Evolutionary conservation across 2,888 invertebrate genomes (phyloP).

Genomic region (Macrostomum cliftonense): DNA sequence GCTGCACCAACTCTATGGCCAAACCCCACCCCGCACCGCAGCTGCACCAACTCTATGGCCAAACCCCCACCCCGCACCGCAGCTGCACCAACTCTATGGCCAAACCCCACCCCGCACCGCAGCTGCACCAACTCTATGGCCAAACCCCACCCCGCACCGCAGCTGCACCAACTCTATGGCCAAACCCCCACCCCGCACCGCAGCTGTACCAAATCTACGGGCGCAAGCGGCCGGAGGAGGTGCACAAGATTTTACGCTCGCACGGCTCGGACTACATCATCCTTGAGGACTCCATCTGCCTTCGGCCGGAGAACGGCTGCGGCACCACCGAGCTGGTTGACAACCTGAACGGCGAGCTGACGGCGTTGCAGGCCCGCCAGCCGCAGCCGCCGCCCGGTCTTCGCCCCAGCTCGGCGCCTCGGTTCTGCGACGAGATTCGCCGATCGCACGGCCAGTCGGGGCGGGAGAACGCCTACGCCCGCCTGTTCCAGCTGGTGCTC

Average conservation of each 20-base stretch:
- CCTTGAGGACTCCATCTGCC: slow-evolving; percentile 40
- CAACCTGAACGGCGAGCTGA: slow-evolving; percentile 35
- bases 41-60: too few relatives aligned
- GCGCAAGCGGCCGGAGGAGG: slow-evolving; percentile 27
- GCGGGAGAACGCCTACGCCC: slow-evolving; percentile 16
- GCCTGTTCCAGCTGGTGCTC: slow-evolving; percentile 34
- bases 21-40: too few relatives aligned
- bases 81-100: neutral
- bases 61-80: slow-evolving; percentile 10
- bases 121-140: too few relatives aligned
- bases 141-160: neutral
- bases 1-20: too few relatives aligned
- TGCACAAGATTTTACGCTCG: slow-evolving; percentile 29
- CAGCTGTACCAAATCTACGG: slow-evolving; percentile 40
- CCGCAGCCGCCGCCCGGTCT: slow-evolving; percentile 20
- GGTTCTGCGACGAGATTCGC: slow-evolving; percentile 37
- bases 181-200: neutral
- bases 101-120: neutral
- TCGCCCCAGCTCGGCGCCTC: slow-evolving; percentile 19
- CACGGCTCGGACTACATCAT: slow-evolving; percentile 37
- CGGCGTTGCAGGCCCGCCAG: slow-evolving; percentile 29
- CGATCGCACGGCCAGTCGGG: slow-evolving; percentile 16
- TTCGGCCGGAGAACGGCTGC: slow-evolving; percentile 32
- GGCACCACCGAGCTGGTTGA: slow-evolving; percentile 37
- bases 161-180: neutral